Conservation (phyloP, 2,113 vertebrate genomes). For the Chlamydotis undulata region DNA sequence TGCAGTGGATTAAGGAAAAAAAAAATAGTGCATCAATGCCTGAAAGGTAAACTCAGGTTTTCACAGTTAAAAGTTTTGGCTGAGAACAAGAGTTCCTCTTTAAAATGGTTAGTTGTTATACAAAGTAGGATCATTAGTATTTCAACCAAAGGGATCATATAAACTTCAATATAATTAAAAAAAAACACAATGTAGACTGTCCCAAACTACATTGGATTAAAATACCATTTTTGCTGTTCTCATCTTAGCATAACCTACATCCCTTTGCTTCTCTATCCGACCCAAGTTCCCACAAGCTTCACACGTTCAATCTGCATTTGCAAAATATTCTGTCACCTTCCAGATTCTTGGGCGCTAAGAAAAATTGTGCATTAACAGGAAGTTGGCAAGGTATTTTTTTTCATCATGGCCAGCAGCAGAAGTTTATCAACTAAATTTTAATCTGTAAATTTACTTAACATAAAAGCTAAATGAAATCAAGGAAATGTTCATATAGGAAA, state of each 20-base stretch:
- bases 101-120: slow-evolving; percentile 84
- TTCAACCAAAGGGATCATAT: slow-evolving; percentile 95
- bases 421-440: background rate
- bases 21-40: slow-evolving; percentile 60
- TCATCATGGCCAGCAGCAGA: slow-evolving; percentile 45
- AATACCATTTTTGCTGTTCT: slow-evolving; percentile 72
- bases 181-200: slow-evolving; percentile 75
- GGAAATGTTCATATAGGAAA: background rate
- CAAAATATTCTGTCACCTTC: slow-evolving; percentile 26
- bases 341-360: background rate
- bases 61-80: slow-evolving; percentile 78
- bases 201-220: slow-evolving; percentile 77
- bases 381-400: background rate
- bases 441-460: background rate
- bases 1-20: background rate
- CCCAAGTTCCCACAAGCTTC: background rate
- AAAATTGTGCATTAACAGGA: background rate
- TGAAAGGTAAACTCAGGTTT: slow-evolving; percentile 79
- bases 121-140: slow-evolving; percentile 82
- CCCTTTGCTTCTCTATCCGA: background rate
- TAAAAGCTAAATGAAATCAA: background rate
- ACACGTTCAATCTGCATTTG: background rate
- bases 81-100: slow-evolving; percentile 85
- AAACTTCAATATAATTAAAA: slow-evolving; percentile 45
- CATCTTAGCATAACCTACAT: slow-evolving; percentile 58